Percentiles rank a stretch among this genome's conserved stretches.
Conservation (phyloP, 2,113 vertebrate genomes). For the Lanius ludovicianus region DNA sequence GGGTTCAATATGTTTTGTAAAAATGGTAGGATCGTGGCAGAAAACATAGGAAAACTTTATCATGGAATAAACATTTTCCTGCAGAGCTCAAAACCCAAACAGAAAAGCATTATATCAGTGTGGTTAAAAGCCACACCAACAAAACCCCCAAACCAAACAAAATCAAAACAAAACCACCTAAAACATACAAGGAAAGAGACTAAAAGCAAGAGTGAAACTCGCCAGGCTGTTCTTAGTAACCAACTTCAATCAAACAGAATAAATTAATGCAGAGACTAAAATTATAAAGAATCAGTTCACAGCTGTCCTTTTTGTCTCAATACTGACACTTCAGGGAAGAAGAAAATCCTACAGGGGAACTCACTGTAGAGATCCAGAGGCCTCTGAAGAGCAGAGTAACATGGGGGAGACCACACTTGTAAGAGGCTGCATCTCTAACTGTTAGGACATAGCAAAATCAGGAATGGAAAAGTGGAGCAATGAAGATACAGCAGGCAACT, state of each 20-base stretch:
- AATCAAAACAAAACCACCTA: background rate
- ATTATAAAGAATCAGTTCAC: background rate
- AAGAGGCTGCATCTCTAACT: background rate
- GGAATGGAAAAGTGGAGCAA: background rate
- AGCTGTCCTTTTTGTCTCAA: constrained; percentile 4
- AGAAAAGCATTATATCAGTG: background rate
- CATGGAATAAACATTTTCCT: constrained; percentile 1
- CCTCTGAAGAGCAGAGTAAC: background rate
- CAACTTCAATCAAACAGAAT: background rate
- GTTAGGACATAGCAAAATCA: background rate
- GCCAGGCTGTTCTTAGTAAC: background rate
- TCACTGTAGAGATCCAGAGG: background rate
- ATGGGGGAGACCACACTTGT: background rate
- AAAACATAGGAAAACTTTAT: background rate
- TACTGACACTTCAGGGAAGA: background rate
- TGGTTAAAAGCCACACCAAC: background rate
- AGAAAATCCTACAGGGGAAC: background rate
- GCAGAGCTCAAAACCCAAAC: background rate
- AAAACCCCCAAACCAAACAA: background rate
- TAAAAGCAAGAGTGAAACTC: constrained; percentile 35
- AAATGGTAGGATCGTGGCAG: background rate
- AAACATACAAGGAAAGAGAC: background rate
- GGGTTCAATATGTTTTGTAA: background rate
- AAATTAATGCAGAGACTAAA: background rate
- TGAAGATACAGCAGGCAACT: background rate